phyloP scores from a whole-genome alignment of 2,113 vertebrate genomes.

The Proterorhinus semilunaris region DNA sequence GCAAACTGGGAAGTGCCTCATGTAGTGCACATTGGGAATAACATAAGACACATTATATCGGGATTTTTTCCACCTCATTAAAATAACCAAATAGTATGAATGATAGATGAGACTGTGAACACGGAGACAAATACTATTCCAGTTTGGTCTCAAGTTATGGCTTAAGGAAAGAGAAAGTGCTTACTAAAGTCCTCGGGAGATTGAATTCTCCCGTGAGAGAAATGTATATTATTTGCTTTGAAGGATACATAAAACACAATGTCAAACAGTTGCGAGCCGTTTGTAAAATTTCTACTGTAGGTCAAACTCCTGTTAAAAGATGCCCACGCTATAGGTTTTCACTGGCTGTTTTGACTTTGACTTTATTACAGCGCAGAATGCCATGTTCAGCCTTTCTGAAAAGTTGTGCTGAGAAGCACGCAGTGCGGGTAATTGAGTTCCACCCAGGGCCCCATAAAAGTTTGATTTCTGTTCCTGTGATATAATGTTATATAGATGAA shows the following conservation, averaged over 20 bases:
- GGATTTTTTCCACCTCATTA: neutral
- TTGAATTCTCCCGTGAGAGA: neutral
- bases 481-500: slow-evolving; percentile 9
- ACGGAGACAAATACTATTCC: slow-evolving; percentile 7
- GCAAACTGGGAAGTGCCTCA: slow-evolving; percentile 6
- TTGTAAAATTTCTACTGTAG: neutral
- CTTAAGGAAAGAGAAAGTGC: neutral
- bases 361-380: neutral
- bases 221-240: neutral
- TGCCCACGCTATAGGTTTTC: neutral
- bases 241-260: neutral
- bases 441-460: slow-evolving; percentile 1
- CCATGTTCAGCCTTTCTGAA: neutral
- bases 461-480: slow-evolving; percentile 2
- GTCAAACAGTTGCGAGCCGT: neutral
- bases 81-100: neutral
- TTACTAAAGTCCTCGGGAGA: neutral
- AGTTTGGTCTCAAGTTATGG: neutral
- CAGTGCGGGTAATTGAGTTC: neutral
- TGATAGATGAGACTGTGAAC: slow-evolving; percentile 9
- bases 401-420: neutral
- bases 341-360: neutral
- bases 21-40: neutral
- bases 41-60: neutral
- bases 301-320: neutral